Evolutionary conservation across 2,888 invertebrate genomes (phyloP).

Genomic region (Chaetoderma sp.): DNA sequence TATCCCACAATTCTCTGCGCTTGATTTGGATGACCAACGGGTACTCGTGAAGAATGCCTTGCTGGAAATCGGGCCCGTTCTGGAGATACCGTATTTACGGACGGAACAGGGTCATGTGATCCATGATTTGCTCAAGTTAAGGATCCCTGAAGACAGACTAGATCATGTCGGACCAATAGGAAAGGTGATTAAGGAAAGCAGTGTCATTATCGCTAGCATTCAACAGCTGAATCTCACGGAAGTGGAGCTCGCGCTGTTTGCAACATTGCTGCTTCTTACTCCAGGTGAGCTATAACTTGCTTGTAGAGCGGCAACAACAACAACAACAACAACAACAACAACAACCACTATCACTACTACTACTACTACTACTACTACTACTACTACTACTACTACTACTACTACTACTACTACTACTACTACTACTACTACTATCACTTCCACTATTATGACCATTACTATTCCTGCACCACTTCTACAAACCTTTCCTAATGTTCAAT

Average conservation of each 20-base stretch:
- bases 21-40: slow-evolving; percentile 52
- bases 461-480: no score
- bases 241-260: slow-evolving; percentile 46
- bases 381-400: no score
- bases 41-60: slow-evolving; percentile 53
- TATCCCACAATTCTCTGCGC: slow-evolving; percentile 54
- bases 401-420: no score
- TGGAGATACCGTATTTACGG: slow-evolving; percentile 44
- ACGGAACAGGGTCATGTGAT: slow-evolving; percentile 30
- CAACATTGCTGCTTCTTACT: slow-evolving; percentile 49
- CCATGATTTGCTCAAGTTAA: slow-evolving; percentile 43
- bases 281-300: no score
- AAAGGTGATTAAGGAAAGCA: slow-evolving; percentile 38
- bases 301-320: no score
- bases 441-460: no score
- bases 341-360: no score
- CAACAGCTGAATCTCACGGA: slow-evolving; percentile 45
- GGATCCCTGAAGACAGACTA: no score
- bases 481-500: no score
- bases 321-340: no score
- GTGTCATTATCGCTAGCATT: slow-evolving; percentile 28
- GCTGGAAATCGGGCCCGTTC: slow-evolving; percentile 51
- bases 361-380: no score
- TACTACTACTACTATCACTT: no score
- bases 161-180: slow-evolving; percentile 37